Conservation (phyloP, 2,888 invertebrate species). For the Ophonus ardosiacus region DNA sequence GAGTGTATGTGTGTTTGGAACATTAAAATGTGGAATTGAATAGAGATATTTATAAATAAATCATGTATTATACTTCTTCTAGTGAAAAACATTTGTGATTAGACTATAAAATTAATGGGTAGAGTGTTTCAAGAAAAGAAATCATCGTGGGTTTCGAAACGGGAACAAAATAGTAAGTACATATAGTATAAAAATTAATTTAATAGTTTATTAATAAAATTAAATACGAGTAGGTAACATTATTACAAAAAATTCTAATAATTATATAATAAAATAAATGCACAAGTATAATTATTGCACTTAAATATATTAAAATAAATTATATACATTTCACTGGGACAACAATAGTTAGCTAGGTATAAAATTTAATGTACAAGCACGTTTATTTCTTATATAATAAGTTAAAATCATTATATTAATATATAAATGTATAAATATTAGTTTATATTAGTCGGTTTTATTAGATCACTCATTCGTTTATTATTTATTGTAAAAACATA, state of each 20-base stretch:
- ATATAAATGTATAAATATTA: conserved; percentile 25
- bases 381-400: not conserved
- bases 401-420: conserved; percentile 8
- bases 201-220: conserved; percentile 44
- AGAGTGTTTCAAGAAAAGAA: too few relatives aligned
- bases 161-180: too few relatives aligned
- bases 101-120: too few relatives aligned
- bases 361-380: conserved; percentile 29
- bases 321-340: conserved; percentile 46
- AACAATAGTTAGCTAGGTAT: not conserved
- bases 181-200: conserved; percentile 11
- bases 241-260: conserved; percentile 42
- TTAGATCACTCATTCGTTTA: not conserved
- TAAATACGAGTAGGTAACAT: conserved; percentile 53
- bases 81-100: too few relatives aligned
- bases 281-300: conserved; percentile 44
- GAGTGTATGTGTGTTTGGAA: too few relatives aligned
- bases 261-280: conserved; percentile 29
- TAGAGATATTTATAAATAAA: too few relatives aligned
- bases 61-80: too few relatives aligned
- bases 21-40: too few relatives aligned
- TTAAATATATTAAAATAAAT: conserved; percentile 51
- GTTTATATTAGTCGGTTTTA: conserved; percentile 35
- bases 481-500: not conserved
- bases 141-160: too few relatives aligned